Percentiles rank a stretch among this genome's conserved stretches.
Conservation (phyloP, 1,140 invertebrate species). For the Bactericera cockerelli region DNA sequence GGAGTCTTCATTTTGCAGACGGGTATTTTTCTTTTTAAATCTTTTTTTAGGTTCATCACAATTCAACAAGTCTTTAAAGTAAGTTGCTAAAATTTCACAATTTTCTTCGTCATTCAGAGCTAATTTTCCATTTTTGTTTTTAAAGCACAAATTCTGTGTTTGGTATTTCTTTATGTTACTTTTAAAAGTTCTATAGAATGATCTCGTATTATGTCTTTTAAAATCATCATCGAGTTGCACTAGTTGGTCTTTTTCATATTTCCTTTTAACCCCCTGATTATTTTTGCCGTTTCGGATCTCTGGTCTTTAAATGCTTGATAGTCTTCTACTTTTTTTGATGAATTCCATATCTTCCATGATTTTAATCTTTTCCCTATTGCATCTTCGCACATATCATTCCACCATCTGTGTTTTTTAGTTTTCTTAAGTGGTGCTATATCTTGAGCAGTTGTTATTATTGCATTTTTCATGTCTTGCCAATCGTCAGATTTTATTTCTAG, state of each 20-base stretch:
- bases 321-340: not conserved
- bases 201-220: not conserved
- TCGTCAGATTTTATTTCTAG: not conserved
- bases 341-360: not conserved
- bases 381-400: not conserved
- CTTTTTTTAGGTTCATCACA: conserved; percentile 7
- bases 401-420: not conserved
- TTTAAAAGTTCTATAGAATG: conserved; percentile 7
- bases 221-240: not conserved
- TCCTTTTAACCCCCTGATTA: not conserved
- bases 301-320: not conserved
- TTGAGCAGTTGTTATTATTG: not conserved
- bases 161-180: not conserved
- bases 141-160: not conserved
- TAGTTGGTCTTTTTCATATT: not conserved
- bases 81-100: too few species aligned
- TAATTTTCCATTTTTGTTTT: not conserved
- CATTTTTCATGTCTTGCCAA: not conserved
- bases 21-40: not conserved
- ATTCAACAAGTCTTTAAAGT: not conserved
- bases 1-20: not conserved
- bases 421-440: not conserved
- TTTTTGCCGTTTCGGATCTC: not conserved
- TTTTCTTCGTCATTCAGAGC: not conserved
- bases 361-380: not conserved